Conservation (phyloP, 2,797 vertebrate species). For the Channallabes apus region DNA sequence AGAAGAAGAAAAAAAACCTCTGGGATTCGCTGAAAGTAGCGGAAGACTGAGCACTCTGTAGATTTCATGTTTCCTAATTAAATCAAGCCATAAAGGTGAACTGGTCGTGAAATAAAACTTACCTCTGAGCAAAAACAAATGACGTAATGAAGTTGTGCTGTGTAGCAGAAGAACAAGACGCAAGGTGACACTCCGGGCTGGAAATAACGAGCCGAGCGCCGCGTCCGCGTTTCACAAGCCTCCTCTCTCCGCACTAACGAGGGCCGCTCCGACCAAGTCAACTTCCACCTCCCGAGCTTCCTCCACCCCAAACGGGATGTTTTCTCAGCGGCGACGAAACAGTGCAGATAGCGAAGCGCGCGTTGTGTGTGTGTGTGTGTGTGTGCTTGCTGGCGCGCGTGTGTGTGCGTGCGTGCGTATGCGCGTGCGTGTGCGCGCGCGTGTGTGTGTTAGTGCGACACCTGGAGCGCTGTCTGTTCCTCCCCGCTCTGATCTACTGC, state of each 20-base stretch:
- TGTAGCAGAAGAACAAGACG: slow-evolving; percentile 42
- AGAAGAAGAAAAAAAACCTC: background rate
- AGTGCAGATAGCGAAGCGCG: slow-evolving; percentile 19
- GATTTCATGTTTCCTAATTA: background rate
- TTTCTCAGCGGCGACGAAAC: background rate
- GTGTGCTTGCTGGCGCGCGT: background rate
- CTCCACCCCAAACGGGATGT: background rate
- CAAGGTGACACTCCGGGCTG: slow-evolving; percentile 56
- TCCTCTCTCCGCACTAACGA: background rate
- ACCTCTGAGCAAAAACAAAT: slow-evolving; percentile 46
- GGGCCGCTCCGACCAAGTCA: background rate
- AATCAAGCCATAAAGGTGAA: background rate
- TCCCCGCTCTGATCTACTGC: slow-evolving; percentile 72
- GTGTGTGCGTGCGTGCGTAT: background rate
- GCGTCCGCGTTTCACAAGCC: slow-evolving; percentile 41
- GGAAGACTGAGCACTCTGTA: background rate
- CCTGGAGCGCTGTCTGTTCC: slow-evolving; percentile 67
- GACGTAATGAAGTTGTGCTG: slow-evolving; percentile 57
- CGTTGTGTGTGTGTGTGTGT: slow-evolving; percentile 38
- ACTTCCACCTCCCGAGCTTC: slow-evolving; percentile 14
- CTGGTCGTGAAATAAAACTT: slow-evolving; percentile 38
- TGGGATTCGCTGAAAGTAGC: slow-evolving; percentile 20
- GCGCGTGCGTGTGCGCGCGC: background rate
- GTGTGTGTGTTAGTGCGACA: slow-evolving; percentile 53
- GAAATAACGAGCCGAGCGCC: slow-evolving; percentile 44